These are phyloP conservation scores for Rotaria macrura DNA, from an alignment of 2,888 invertebrate species.

Conservation along the genomic window DNA sequence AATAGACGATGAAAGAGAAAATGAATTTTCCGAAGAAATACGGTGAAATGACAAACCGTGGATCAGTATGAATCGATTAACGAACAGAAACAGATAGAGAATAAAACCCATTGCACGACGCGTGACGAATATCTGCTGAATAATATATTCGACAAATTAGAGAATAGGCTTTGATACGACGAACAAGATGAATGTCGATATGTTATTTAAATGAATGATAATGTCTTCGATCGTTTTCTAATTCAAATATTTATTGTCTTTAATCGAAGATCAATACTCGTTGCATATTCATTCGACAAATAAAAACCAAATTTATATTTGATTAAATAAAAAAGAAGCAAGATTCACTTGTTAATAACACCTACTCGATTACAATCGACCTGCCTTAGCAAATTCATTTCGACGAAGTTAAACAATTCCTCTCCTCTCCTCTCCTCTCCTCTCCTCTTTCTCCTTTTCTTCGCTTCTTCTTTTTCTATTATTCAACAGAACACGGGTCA, in stretches of 20 bases:
- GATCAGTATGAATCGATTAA: background rate
- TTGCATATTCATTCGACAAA: background rate
- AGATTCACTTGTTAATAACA: background rate
- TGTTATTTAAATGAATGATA: background rate
- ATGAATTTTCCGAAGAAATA: background rate
- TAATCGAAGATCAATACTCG: slow-evolving; percentile 16
- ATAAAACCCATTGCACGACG: background rate
- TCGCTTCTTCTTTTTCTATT: too few species aligned
- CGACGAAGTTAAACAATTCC: background rate
- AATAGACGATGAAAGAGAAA: too few species aligned
- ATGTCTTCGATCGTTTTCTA: background rate
- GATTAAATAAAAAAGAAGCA: background rate
- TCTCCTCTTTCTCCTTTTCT: background rate
- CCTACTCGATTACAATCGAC: background rate
- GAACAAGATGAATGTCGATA: too few species aligned
- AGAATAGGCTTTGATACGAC: too few species aligned
- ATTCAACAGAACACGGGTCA: too few species aligned
- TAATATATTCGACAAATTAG: too few species aligned
- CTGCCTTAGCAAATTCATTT: background rate
- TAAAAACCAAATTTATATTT: background rate
- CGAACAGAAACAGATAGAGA: background rate
- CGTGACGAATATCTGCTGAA: too few species aligned
- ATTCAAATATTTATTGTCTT: slow-evolving; percentile 2
- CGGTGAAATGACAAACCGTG: background rate
- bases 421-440: background rate